Conservation (phyloP, 1,140 invertebrate species). For the Vanessa atalanta region DNA sequence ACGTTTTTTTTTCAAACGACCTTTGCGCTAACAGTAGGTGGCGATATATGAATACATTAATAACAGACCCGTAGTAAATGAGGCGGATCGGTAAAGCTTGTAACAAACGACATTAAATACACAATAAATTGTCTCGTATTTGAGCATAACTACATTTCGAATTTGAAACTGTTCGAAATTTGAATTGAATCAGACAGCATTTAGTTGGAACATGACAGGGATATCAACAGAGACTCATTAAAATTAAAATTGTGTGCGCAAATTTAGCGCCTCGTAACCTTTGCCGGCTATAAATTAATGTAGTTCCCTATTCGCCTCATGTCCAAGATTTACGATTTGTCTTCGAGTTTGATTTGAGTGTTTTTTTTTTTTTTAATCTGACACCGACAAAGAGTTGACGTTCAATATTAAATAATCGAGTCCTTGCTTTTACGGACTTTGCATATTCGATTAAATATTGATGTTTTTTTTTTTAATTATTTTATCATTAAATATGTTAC, state of each 20-base stretch:
- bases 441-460: too few species aligned
- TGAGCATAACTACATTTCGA: too few species aligned
- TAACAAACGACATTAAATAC: too few species aligned
- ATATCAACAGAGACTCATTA: background rate
- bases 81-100: too few species aligned
- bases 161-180: too few species aligned
- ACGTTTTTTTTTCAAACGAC: too few species aligned
- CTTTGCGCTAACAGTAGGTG: too few species aligned
- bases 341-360: constrained; percentile 15
- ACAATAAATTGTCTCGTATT: too few species aligned
- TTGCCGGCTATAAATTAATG: constrained; percentile 13
- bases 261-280: constrained; percentile 15
- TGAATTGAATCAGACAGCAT: background rate
- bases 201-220: background rate
- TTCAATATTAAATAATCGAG: constrained; percentile 3
- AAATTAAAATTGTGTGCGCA: constrained; percentile 16
- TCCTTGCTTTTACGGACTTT: constrained; percentile 8
- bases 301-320: constrained; percentile 18
- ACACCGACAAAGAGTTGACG: constrained; percentile 9
- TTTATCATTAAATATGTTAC: too few species aligned
- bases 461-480: too few species aligned
- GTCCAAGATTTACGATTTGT: constrained; percentile 21
- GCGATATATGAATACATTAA: too few species aligned
- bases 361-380: constrained; percentile 6
- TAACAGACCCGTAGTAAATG: too few species aligned